Evolutionary conservation across 2,888 invertebrate species (phyloP).

Genomic region (Chirona hameri): DNA sequence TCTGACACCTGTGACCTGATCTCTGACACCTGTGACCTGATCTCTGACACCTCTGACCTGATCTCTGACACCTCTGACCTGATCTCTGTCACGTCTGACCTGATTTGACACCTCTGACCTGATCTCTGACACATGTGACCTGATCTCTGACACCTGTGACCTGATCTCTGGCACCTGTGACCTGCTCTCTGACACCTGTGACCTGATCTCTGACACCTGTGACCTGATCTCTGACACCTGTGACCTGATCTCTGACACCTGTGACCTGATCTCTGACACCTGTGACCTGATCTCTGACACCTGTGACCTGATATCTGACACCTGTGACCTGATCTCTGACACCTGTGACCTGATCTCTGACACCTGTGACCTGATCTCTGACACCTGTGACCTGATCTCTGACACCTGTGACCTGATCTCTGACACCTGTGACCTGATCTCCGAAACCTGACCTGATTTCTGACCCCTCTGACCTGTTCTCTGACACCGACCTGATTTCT

Average conservation of each 20-base stretch:
- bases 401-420: background rate
- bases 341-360: no score
- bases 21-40: background rate
- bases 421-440: background rate
- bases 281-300: background rate
- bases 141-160: background rate
- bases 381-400: no score
- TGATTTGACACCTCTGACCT: background rate
- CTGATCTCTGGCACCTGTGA: background rate
- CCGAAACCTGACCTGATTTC: no score
- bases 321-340: background rate
- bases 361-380: background rate
- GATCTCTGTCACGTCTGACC: background rate
- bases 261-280: no score
- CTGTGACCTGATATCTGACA: no score
- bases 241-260: background rate
- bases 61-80: background rate
- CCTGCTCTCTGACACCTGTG: background rate
- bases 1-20: background rate
- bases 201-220: background rate
- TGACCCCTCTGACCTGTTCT: background rate
- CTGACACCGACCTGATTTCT: no score
- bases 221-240: no score
- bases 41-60: background rate
- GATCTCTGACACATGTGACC: background rate